Evolutionary conservation across 2,113 vertebrate species (phyloP).

Genomic region (Rynchops niger): DNA sequence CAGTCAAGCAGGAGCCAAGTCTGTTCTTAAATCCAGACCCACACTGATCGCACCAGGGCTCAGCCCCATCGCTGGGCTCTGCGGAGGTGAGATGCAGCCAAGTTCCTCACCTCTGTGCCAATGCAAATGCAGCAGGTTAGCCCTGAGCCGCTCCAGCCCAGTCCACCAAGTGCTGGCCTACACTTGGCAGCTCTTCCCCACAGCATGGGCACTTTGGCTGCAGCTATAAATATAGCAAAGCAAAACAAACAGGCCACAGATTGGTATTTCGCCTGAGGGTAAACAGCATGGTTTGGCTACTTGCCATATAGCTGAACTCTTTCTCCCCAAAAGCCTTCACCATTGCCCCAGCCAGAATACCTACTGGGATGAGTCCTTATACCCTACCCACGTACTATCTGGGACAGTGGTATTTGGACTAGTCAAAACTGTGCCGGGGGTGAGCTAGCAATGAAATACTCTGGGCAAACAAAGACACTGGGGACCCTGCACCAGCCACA

Average conservation of each 20-base stretch:
- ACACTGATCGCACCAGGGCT: rapidly evolving
- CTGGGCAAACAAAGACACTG: neutral
- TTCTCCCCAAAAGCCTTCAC: neutral
- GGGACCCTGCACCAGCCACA: neutral
- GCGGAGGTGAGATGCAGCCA: neutral
- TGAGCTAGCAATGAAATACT: neutral
- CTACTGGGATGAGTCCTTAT: neutral
- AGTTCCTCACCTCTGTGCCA: neutral
- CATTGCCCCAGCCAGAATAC: rapidly evolving
- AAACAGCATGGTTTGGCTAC: neutral
- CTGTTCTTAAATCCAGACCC: neutral
- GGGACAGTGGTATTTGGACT: neutral
- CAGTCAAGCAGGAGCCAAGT: neutral
- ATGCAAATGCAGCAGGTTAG: rapidly evolving
- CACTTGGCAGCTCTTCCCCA: neutral
- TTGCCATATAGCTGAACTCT: neutral
- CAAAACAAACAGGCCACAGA: neutral
- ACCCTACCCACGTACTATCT: neutral
- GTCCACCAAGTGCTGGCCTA: neutral
- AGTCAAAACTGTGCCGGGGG: neutral
- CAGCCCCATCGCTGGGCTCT: rapidly evolving
- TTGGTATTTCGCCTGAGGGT: neutral
- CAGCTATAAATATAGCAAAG: neutral
- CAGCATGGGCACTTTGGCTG: neutral
- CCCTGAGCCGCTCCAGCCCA: neutral